Evolutionary conservation across 2,113 vertebrate species (phyloP).

Genomic region (Rhinoderma darwinii): DNA sequence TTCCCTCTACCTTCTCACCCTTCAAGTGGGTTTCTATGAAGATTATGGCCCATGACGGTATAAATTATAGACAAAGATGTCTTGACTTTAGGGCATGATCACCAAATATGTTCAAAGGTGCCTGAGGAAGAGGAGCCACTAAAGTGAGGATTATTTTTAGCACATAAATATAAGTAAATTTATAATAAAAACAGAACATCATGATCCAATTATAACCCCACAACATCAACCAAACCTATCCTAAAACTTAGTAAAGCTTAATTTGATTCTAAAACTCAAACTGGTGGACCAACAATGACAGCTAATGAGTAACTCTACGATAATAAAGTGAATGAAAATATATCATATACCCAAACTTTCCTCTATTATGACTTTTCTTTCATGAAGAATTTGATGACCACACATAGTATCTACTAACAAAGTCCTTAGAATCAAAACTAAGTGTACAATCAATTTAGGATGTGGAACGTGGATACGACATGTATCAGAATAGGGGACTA

Average conservation of each 20-base stretch:
- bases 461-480: background rate
- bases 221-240: background rate
- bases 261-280: background rate
- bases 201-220: background rate
- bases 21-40: too few species aligned
- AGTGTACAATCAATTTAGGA: constrained; percentile 19
- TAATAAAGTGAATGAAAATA: background rate
- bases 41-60: too few species aligned
- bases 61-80: background rate
- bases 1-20: background rate
- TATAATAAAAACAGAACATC: background rate
- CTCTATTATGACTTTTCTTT: background rate
- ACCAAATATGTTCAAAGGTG: background rate
- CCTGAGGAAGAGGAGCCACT: background rate
- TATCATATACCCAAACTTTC: background rate
- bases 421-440: background rate
- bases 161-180: background rate
- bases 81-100: too few species aligned
- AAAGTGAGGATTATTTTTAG: background rate
- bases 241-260: background rate
- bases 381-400: background rate
- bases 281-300: background rate
- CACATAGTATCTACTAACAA: background rate
- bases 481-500: background rate
- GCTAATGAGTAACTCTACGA: background rate